A percentile compares a stretch with the other conserved stretches of the same genome.
Evolutionary conservation across 2,888 invertebrate genomes (phyloP).

Genomic region (Drosophila fulvimacula): DNA sequence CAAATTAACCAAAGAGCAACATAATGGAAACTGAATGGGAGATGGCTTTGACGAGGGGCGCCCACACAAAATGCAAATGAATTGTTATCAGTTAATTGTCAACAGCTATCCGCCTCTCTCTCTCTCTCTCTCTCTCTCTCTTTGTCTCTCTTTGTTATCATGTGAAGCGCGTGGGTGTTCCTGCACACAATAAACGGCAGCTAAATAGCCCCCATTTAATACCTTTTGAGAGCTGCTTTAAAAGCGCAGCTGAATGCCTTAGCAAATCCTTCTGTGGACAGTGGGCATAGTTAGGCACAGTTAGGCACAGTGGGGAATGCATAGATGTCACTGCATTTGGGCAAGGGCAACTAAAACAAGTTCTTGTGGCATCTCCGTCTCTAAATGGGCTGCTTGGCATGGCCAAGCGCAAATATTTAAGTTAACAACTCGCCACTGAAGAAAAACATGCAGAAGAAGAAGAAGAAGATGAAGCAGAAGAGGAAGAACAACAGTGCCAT

Average conservation of each 20-base stretch:
- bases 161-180: conserved; percentile 66
- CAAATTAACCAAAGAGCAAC: conserved; percentile 62
- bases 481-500: conserved; percentile 44
- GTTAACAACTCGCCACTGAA: conserved; percentile 73
- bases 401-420: conserved; percentile 74
- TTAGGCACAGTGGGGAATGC: neutral
- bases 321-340: conserved; percentile 64
- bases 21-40: conserved; percentile 41
- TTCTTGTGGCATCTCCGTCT: conserved; percentile 54
- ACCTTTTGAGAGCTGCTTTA: conserved; percentile 18
- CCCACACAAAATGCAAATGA: conserved; percentile 72
- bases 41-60: conserved; percentile 8
- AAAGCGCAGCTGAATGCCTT: conserved; percentile 10
- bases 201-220: conserved; percentile 76
- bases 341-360: conserved; percentile 70
- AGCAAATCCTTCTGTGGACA: conserved; percentile 61
- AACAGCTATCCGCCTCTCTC: neutral
- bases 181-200: conserved; percentile 70
- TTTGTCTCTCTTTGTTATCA: conserved; percentile 44
- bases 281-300: neutral
- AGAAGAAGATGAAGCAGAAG: neutral
- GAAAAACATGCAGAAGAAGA: conserved; percentile 20
- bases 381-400: conserved; percentile 52
- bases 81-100: conserved; percentile 70
- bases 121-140: neutral